Evolutionary conservation across 2,797 vertebrate species (phyloP).

Genomic region (Poecilia picta): DNA sequence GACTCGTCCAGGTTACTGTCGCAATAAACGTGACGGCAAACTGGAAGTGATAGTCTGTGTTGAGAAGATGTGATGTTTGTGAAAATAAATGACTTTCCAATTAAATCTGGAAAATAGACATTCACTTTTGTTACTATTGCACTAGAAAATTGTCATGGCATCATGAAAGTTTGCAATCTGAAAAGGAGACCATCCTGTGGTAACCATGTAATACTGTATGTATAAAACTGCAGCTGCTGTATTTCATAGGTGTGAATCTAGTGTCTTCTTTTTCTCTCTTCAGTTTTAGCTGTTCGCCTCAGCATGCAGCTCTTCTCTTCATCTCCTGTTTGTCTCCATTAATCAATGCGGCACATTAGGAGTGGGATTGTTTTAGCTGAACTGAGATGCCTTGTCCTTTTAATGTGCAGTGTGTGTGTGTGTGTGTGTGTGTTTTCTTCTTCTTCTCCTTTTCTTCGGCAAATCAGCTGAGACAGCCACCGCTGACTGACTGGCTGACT

Average conservation of each 20-base stretch:
- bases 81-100: not conserved
- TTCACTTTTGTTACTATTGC: not conserved
- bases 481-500: not conserved
- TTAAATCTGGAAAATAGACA: not conserved
- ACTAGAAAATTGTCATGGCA: not conserved
- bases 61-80: not conserved
- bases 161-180: not conserved
- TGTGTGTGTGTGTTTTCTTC: too few species aligned
- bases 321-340: not conserved
- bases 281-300: slow-evolving; percentile 16
- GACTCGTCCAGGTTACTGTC: not conserved
- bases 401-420: not conserved
- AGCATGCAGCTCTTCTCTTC: not conserved
- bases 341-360: not conserved
- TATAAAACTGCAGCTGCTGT: not conserved
- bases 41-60: too few species aligned
- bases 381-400: not conserved
- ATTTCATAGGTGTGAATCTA: slow-evolving; percentile 23
- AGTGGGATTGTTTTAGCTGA: not conserved
- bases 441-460: not conserved
- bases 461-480: not conserved
- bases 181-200: not conserved
- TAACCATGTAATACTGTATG: not conserved
- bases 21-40: not conserved
- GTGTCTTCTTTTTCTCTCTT: not conserved